Base-by-base conservation (phyloP, 2,888 invertebrate genomes). In the Zaprionus bogoriensis region DNA sequence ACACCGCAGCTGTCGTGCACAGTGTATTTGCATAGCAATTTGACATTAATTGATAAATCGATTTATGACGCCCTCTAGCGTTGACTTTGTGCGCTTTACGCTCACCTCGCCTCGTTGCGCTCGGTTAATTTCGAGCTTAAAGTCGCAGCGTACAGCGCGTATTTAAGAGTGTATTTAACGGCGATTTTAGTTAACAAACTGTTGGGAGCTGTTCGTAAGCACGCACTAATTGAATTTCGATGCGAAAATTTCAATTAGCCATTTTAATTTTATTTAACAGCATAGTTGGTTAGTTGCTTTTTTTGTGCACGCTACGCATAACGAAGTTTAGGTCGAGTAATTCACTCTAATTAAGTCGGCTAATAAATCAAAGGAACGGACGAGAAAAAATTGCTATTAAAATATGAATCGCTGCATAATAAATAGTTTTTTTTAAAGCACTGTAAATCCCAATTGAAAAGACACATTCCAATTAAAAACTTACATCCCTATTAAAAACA, bases 41-140 rank as follows among this genome's bases (percentile, higher is more conserved):
- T 59, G 66, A 63, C 80, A 75, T 83, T 80, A 67, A 77, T 71
- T 77, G 61, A 50, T 67, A 67, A 76, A 81, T 84, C 70, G 66
- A 76, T 83, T 78, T 70, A 65, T 73, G 64, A 22, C 47, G 60
- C 59, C 68, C 61, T 54, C 46, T 48, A 63, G 60, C 58, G 30
- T 44, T 72, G 68, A 70, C 77, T 72, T 77, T 77, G n/a, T 51
- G n/a, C 59, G 45, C 28, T 41, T 41, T 23, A 51, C 53, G 30
- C 27, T 39, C 23, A n/a, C 17, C 38, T 2, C 66, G 32, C 22
- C 52, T 63, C 58, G 63, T 20, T 74, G 52, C 65, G 62, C 62
- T 60, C 64, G 20, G 57, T 70, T 50, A 74, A 67, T 61, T 70
- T 72, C 30, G 45, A n/a, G 60, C 28, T 65, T 69, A 64, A 75